Conservation (phyloP, 2,888 invertebrate genomes). For the Cosmia trapezina region DNA sequence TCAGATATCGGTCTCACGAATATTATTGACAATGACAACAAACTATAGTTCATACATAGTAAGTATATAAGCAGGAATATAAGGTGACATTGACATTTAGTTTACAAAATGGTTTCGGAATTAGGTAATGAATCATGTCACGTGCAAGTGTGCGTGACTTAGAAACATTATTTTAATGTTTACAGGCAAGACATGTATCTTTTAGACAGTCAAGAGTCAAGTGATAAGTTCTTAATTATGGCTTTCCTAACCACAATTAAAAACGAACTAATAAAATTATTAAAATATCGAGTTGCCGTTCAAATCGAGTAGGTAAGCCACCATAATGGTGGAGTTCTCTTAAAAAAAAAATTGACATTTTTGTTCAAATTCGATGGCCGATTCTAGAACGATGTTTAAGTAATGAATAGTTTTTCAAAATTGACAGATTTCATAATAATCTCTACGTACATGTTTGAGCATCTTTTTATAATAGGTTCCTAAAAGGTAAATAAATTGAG, state of each 20-base stretch:
- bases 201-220: neutral
- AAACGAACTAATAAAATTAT: neutral
- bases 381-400: neutral
- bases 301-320: too few species aligned
- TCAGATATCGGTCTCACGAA: conserved; percentile 45
- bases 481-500: conserved; percentile 9
- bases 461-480: neutral
- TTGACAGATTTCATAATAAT: neutral
- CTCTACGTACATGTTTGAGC: neutral
- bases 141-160: conserved; percentile 58
- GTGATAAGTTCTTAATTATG: neutral
- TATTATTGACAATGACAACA: conserved; percentile 45
- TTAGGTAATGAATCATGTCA: conserved; percentile 51
- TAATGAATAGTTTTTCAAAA: neutral
- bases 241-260: conserved; percentile 19
- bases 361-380: neutral
- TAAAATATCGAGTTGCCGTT: too few species aligned
- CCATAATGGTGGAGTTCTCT: too few species aligned
- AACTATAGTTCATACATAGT: conserved; percentile 25
- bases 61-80: conserved; percentile 16
- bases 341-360: too few species aligned
- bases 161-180: conserved; percentile 41
- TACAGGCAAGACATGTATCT: conserved; percentile 17
- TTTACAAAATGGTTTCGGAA: conserved; percentile 48
- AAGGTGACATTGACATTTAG: conserved; percentile 61